Evolutionary conservation across 2,888 invertebrate genomes (phyloP), one percentile per base, ranked within the genome.

Genomic region (Ypsolopha scabrella): DNA sequence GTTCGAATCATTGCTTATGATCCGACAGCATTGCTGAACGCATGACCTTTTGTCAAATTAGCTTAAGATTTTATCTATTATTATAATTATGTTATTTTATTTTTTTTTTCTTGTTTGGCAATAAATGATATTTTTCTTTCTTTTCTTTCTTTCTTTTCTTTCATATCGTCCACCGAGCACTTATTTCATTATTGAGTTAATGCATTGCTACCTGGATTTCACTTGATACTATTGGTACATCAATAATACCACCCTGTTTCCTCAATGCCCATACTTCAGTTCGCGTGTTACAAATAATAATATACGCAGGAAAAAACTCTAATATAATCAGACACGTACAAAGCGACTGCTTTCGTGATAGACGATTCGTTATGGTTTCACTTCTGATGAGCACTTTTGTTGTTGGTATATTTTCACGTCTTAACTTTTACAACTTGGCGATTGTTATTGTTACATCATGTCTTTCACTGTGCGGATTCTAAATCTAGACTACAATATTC

Each of bases 291-390:
- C 65, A 63, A 64, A 64, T 64, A 64, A 64, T 67, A 69, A 68
- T 63, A 64, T 75, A 72, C 70, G 72, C 82, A 76, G 75, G 72
- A 73, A 65, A 73, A 70, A 68, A 70, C 61, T 60, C 63, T 65
- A 63, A 62, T 70, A 70, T 67, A 72, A 73, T 65, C 63, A 69
- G 68, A 68, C 74, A 73, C 71, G 73, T 78, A 76, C 67, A 65
- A 69, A 70, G 68, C 67, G 65, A 58, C 60, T 59, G 65, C 60
- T 63, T 72, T 80, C 79, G 75, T 80, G 79, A 73, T 76, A 72
- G 69, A 67, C 68, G 60, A 82, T 82, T 81, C 65, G 82, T 69
- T 72, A 69, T 76, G 80, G 81, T 83, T 85, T 85, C 83, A 83
- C 83, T 82, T 76, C 72, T 74, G 71, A 72, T 70, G 68, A 65